Percentiles rank a stretch among this genome's conserved stretches.
phyloP scores from a whole-genome alignment of 2,888 invertebrate species.

The Rhaphigaster nebulosa region DNA sequence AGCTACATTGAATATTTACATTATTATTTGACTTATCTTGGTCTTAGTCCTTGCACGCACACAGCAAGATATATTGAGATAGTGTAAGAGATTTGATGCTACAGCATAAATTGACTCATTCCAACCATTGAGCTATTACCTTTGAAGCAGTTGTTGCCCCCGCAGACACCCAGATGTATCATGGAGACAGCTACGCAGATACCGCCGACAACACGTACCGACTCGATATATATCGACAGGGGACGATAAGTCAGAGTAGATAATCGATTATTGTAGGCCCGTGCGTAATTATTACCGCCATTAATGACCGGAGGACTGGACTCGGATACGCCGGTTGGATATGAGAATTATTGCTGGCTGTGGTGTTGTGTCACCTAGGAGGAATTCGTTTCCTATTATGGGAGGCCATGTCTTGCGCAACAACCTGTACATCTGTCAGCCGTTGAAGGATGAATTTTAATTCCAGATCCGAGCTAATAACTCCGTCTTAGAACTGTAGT shows the following conservation, averaged over 20 bases:
- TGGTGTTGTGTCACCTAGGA: constrained; percentile 40
- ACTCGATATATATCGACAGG: constrained; percentile 12
- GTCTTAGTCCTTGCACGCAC: background rate
- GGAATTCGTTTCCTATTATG: constrained; percentile 40
- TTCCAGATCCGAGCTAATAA: constrained; percentile 41
- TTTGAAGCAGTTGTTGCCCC: constrained; percentile 3
- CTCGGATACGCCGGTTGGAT: constrained; percentile 11
- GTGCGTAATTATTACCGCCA: constrained; percentile 33
- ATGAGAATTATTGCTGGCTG: constrained; percentile 29
- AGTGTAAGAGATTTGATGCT: background rate
- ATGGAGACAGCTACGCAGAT: constrained; percentile 25
- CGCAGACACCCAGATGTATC: constrained; percentile 9
- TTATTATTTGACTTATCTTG: background rate
- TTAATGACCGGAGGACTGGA: background rate
- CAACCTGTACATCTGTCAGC: constrained; percentile 41
- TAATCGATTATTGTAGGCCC: constrained; percentile 39
- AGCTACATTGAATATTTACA: no score
- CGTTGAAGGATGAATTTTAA: constrained; percentile 50
- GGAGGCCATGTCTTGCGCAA: background rate
- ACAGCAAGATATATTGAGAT: background rate
- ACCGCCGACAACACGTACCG: constrained; percentile 28
- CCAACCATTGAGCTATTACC: constrained; percentile 5
- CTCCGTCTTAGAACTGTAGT: constrained; percentile 28
- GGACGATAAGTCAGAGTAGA: constrained; percentile 5
- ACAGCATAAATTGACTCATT: background rate